Evolutionary conservation across 2,113 vertebrate genomes (phyloP), one percentile per base, ranked within the genome.

Genomic region (Zosterops lateralis): DNA sequence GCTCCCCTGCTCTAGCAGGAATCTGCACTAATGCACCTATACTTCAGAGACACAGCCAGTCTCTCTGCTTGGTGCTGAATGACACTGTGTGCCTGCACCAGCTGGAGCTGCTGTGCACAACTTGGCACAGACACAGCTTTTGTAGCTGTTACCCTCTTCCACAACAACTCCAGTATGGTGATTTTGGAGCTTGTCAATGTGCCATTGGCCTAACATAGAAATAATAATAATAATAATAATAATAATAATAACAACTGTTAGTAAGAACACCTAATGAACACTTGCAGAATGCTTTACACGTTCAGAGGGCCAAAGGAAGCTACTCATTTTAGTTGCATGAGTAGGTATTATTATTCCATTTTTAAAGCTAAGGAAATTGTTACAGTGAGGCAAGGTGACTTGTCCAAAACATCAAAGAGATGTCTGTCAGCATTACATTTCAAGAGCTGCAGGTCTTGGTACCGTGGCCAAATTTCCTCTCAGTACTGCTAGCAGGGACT

Each of bases 361-460:
- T 92, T 77, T 77, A 80, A 90, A 93, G 80, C 64, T 66, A 29
- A 11, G 13, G n/a, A 91, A 94, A 57, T 84, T n/a, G 89, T 92
- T 84, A 60, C 18, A 91, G 36, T 75, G 74, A 95, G 53, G 80
- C 22, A 74, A 77, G 84, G 28, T 84, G 89, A 84, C 81, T 77
- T 93, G 68, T 56, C 65, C 84, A 78, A 92, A 92, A 92, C 61
- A 92, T 88, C 94, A 96, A 90, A 94, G 85, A 44, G 40, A 61
- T 89, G 87, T 89, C 65, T 82, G 87, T 91, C 66, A 92, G 73
- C 64, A 74, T 54, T 77, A 42, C 18, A 73, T 53, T 73, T 85
- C 50, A 82, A 83, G 38, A 87, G 57, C n/a, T 38, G 26, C 53
- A 71, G 20, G 14, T 84, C 40, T 74, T 53, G 13, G 61, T 84